These are phyloP conservation scores for Lepus timidus DNA, from an alignment of 2,113 vertebrate species.

Conservation along the genomic window DNA sequence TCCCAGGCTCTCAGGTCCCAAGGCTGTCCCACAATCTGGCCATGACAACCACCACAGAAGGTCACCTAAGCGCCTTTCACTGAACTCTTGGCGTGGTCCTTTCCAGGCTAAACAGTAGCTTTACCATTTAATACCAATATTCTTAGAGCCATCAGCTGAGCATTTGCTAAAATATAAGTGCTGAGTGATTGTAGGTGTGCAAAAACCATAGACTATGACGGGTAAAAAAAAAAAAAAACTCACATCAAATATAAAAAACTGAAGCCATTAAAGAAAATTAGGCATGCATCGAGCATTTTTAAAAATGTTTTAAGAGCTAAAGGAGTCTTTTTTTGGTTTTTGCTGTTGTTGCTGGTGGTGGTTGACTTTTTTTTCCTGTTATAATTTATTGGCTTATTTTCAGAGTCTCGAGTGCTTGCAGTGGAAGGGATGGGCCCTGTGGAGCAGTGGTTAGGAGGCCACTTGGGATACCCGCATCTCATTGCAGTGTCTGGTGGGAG, in stretches of 20 bases:
- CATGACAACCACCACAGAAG: background rate
- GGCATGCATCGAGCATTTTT: background rate
- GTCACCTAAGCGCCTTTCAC: background rate
- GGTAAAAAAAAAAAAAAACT: background rate
- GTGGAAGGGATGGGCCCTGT: too few relatives aligned
- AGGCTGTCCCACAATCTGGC: background rate
- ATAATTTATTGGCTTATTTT: background rate
- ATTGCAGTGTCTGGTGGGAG: too few relatives aligned
- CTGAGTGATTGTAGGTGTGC: background rate
- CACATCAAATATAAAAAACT: background rate
- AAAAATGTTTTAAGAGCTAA: background rate
- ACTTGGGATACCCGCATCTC: too few relatives aligned
- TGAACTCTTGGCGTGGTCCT: background rate
- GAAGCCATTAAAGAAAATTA: background rate
- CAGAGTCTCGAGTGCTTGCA: background rate
- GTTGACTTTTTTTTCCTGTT: background rate
- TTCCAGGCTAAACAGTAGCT: background rate
- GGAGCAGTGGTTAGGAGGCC: too few relatives aligned
- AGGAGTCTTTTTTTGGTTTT: background rate
- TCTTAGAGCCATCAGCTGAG: background rate
- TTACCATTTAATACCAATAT: background rate
- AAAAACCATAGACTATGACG: background rate
- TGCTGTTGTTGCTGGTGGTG: background rate
- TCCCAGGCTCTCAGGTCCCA: background rate
- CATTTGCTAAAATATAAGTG: background rate